These are phyloP conservation scores for Benthosema pterotum DNA, from an alignment of 2,797 vertebrate genomes.

Conservation along the genomic window DNA sequence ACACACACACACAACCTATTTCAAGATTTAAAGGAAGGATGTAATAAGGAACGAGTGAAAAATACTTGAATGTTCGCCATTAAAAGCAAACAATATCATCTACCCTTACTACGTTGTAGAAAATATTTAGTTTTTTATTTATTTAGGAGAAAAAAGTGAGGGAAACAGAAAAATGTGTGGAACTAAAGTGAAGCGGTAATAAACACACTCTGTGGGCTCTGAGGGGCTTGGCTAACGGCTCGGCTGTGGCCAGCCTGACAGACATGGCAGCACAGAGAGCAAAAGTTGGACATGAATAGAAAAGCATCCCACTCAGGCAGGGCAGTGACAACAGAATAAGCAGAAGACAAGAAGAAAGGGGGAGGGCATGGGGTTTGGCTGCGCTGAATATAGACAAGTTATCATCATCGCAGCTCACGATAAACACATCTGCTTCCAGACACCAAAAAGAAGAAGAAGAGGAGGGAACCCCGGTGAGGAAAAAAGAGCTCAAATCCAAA, in stretches of 20 bases:
- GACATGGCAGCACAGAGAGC: conserved; percentile 42
- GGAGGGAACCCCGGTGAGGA: conserved; percentile 1
- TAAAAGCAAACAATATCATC: conserved; percentile 29
- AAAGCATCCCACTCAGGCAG: conserved; percentile 24
- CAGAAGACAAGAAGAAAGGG: conserved; percentile 10
- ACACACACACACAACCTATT: no score
- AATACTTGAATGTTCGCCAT: conserved; percentile 56
- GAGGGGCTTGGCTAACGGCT: conserved; percentile 45
- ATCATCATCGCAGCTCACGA: conserved; percentile 26
- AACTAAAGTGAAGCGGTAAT: conserved; percentile 23
- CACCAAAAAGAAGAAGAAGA: conserved; percentile 29
- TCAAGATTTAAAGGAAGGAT: conserved; percentile 24
- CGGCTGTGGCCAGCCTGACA: conserved; percentile 19
- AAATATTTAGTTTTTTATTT: conserved; percentile 27
- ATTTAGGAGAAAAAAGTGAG: background rate
- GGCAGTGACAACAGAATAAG: conserved; percentile 36
- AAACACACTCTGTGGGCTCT: conserved; percentile 1
- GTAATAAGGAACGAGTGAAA: conserved; percentile 53
- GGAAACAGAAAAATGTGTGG: conserved; percentile 16
- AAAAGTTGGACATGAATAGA: conserved; percentile 52
- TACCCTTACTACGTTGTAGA: conserved; percentile 22
- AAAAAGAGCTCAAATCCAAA: conserved; percentile 9
- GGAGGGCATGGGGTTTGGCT: conserved; percentile 19
- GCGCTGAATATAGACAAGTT: conserved; percentile 24
- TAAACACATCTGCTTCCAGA: background rate